These are phyloP conservation scores for Hephaestus fuliginosus DNA, from an alignment of 2,797 vertebrate species.

Conservation along the genomic window DNA sequence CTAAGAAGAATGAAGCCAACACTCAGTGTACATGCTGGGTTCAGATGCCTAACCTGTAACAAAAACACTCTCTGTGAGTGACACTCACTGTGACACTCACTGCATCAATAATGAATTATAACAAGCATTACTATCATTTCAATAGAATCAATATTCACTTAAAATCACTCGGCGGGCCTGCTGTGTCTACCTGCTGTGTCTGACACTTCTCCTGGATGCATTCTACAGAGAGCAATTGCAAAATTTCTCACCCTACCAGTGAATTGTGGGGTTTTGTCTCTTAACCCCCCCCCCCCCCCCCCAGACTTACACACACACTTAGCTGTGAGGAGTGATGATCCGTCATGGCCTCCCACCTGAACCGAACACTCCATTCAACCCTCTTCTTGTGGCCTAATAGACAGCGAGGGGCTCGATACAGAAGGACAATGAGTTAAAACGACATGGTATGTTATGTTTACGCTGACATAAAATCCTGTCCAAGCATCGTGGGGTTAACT, in stretches of 20 bases:
- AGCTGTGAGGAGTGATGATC: slow-evolving; percentile 55
- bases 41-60: neutral
- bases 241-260: slow-evolving; percentile 13
- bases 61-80: neutral
- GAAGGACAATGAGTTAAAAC: slow-evolving; percentile 48
- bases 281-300: neutral
- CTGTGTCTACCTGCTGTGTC: slow-evolving; percentile 4
- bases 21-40: neutral
- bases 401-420: slow-evolving; percentile 49
- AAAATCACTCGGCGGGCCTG: slow-evolving; percentile 10
- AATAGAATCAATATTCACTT: slow-evolving; percentile 56
- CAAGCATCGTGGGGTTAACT: slow-evolving; percentile 2
- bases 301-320: neutral
- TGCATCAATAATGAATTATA: slow-evolving; percentile 25
- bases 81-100: no score
- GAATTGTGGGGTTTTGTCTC: slow-evolving; percentile 50
- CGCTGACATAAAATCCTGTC: slow-evolving; percentile 20
- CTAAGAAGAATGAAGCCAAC: neutral
- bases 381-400: slow-evolving; percentile 31
- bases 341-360: slow-evolving; percentile 37
- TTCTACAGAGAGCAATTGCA: slow-evolving; percentile 40
- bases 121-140: slow-evolving; percentile 7
- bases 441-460: slow-evolving; percentile 26
- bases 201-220: slow-evolving; percentile 23
- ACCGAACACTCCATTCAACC: slow-evolving; percentile 54